Conservation (phyloP, 2,113 vertebrate species). For the Lophura nycthemera region DNA sequence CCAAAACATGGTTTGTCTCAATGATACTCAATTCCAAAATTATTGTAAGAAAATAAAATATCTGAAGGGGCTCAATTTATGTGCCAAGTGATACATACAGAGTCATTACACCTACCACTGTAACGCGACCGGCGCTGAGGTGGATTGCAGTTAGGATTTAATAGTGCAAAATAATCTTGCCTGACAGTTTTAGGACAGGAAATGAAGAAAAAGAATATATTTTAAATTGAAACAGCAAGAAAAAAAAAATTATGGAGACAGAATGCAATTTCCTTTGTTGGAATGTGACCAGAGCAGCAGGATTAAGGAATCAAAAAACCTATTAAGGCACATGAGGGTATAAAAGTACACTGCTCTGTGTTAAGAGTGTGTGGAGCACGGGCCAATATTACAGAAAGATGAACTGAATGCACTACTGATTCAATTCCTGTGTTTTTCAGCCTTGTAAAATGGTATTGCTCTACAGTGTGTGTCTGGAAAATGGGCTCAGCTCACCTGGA, state of each 20-base stretch:
- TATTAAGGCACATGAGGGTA: conserved; percentile 24
- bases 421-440: background rate
- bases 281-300: conserved; percentile 53
- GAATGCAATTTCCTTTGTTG: conserved; percentile 62
- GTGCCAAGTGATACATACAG: background rate
- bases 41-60: background rate
- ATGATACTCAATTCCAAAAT: background rate
- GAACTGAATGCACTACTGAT: background rate
- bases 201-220: background rate
- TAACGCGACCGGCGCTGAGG: fast-evolving
- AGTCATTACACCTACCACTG: background rate
- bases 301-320: conserved; percentile 63
- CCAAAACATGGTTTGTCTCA: background rate
- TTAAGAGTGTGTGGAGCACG: conserved; percentile 6
- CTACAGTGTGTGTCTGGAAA: background rate
- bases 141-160: background rate
- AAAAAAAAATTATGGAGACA: conserved; percentile 56
- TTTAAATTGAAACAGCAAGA: conserved; percentile 36
- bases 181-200: conserved; percentile 54
- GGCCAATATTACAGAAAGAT: conserved; percentile 23
- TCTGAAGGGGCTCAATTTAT: background rate
- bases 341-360: background rate
- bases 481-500: conserved; percentile 70
- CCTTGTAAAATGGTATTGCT: background rate
- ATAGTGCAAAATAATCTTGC: conserved; percentile 26